phyloP scores from a whole-genome alignment of 2,113 vertebrate species.

The Amphilophus citrinellus region DNA sequence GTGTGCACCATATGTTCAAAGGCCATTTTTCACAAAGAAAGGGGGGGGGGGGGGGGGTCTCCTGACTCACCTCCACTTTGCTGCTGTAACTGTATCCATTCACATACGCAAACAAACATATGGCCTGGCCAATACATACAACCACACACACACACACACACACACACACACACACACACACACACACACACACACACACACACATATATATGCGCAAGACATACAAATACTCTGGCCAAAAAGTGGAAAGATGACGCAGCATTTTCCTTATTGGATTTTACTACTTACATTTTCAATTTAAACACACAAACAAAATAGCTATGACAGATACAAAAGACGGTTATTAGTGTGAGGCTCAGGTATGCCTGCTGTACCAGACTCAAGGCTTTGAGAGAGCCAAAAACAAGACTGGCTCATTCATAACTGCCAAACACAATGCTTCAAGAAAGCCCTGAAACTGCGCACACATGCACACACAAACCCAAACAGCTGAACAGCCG shows the following conservation, averaged over 20 bases:
- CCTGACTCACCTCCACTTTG: constrained; percentile 56
- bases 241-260: constrained; percentile 43
- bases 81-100: constrained; percentile 7
- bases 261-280: constrained; percentile 53
- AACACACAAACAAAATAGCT: constrained; percentile 43
- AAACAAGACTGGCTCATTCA: constrained; percentile 62
- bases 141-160: background rate
- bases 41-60: constrained; percentile 16
- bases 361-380: constrained; percentile 46
- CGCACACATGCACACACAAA: background rate
- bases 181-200: too few species aligned
- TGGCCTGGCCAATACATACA: background rate
- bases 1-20: constrained; percentile 35
- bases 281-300: constrained; percentile 34
- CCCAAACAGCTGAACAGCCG: background rate
- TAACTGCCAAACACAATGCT: constrained; percentile 62
- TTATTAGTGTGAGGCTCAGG: constrained; percentile 65
- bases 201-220: background rate
- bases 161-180: background rate
- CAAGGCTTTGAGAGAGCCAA: constrained; percentile 57
- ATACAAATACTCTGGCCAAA: constrained; percentile 50
- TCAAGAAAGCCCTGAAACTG: constrained; percentile 30
- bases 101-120: background rate
- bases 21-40: constrained; percentile 66
- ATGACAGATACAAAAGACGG: constrained; percentile 73